phyloP scores from a whole-genome alignment of 2,797 vertebrate genomes.

The Microctenopoma lineatum region DNA sequence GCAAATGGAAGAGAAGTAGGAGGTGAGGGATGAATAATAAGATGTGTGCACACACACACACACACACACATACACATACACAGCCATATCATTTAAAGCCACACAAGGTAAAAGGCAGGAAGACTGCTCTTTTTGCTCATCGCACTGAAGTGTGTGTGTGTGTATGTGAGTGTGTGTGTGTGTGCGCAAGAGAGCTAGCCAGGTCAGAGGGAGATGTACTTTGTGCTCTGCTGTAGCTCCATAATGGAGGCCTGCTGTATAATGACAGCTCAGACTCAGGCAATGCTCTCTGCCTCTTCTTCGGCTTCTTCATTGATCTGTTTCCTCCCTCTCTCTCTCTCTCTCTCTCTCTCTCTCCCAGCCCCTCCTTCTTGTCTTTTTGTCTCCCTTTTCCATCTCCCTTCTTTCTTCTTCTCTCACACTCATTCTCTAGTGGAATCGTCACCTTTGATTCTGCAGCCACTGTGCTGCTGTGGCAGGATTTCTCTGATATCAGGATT shows the following conservation, averaged over 20 bases:
- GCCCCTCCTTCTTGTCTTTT: slow-evolving; percentile 8
- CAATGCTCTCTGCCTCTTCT: slow-evolving; percentile 54
- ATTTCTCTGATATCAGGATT: slow-evolving; percentile 62
- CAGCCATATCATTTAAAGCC: slow-evolving; percentile 51
- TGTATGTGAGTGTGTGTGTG: slow-evolving; percentile 34
- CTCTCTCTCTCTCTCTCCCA: not conserved
- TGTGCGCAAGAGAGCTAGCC: slow-evolving; percentile 51
- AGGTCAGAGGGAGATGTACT: slow-evolving; percentile 65
- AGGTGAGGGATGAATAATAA: slow-evolving; percentile 76
- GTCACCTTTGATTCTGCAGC: slow-evolving; percentile 58
- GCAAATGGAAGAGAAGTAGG: slow-evolving; percentile 57
- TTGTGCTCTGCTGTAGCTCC: slow-evolving; percentile 68
- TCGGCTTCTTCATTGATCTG: slow-evolving; percentile 44
- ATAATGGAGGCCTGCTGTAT: slow-evolving; percentile 78
- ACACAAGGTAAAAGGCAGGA: slow-evolving; percentile 46
- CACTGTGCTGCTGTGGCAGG: slow-evolving; percentile 42
- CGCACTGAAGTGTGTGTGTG: slow-evolving; percentile 24
- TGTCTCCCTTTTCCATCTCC: slow-evolving; percentile 36
- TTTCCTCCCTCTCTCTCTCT: not conserved
- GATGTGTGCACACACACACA: slow-evolving; percentile 48
- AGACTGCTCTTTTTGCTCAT: slow-evolving; percentile 52
- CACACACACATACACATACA: slow-evolving; percentile 32
- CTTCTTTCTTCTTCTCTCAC: slow-evolving; percentile 25
- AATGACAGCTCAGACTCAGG: slow-evolving; percentile 72
- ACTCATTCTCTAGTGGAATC: slow-evolving; percentile 50